Evolutionary conservation across 2,888 invertebrate genomes (phyloP).

Genomic region (Tetragnatha montana): DNA sequence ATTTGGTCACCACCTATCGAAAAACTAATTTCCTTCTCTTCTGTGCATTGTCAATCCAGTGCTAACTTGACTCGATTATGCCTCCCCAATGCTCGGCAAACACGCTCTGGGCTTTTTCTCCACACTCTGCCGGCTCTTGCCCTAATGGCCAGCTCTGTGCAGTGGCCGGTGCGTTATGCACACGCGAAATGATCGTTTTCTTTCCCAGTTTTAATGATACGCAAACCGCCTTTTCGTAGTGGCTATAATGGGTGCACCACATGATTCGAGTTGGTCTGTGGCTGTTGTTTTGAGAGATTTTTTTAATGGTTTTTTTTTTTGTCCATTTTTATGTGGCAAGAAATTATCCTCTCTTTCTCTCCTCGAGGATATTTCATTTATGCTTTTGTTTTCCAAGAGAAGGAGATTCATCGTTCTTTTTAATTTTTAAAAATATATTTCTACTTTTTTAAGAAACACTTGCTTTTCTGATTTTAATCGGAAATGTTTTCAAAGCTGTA

Average conservation of each 20-base stretch:
- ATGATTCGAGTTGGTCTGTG: not conserved
- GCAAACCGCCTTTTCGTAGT: not conserved
- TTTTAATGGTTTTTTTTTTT: too few relatives aligned
- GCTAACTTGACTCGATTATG: not conserved
- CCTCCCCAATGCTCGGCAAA: not conserved
- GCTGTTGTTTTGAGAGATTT: too few relatives aligned
- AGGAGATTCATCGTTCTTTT: too few relatives aligned
- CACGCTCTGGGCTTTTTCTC: not conserved
- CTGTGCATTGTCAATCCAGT: not conserved
- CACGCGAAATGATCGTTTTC: not conserved
- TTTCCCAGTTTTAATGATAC: not conserved
- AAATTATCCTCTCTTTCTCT: too few relatives aligned
- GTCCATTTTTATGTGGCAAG: too few relatives aligned
- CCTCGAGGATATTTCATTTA: too few relatives aligned
- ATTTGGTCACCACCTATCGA: not conserved
- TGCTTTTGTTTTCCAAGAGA: too few relatives aligned
- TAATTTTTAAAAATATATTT: too few relatives aligned
- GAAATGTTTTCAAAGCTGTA: too few relatives aligned
- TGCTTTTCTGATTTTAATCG: too few relatives aligned
- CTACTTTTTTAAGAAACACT: too few relatives aligned
- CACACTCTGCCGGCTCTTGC: not conserved
- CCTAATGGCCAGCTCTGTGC: not conserved
- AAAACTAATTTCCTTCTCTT: not conserved
- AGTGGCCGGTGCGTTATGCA: not conserved
- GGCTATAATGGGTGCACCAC: not conserved